Evolutionary conservation across 2,797 vertebrate genomes (phyloP).

Genomic region (Distichodus sexfasciatus): DNA sequence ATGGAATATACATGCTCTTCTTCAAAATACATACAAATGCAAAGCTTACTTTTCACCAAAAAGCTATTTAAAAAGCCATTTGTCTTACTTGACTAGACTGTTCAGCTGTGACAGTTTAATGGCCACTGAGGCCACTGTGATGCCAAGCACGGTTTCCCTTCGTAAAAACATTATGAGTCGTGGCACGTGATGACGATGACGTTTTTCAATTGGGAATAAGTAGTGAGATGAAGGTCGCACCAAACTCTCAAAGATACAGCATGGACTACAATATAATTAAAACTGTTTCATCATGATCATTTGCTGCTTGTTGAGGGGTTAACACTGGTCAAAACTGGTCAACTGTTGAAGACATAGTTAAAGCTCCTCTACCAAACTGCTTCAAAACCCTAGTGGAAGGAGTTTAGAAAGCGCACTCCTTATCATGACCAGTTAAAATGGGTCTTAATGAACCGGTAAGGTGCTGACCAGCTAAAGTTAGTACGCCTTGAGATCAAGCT

Average conservation of each 20-base stretch:
- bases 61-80: neutral
- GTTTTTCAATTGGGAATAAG: neutral
- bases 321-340: too few species aligned
- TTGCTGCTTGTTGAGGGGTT: too few species aligned
- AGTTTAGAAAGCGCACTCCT: too few species aligned
- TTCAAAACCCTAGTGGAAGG: too few species aligned
- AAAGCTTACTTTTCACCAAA: neutral
- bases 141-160: neutral
- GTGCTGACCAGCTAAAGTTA: too few species aligned
- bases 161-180: neutral
- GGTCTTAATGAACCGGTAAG: too few species aligned
- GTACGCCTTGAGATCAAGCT: too few species aligned
- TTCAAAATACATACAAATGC: neutral
- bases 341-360: too few species aligned
- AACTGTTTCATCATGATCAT: too few species aligned
- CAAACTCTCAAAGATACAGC: neutral
- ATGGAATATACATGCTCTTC: conserved; percentile 8
- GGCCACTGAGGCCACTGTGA: neutral
- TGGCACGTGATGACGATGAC: neutral
- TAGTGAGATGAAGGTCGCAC: conserved; percentile 8
- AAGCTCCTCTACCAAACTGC: too few species aligned
- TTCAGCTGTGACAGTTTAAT: neutral
- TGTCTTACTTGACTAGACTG: neutral
- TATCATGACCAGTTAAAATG: too few species aligned
- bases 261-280: too few species aligned